Conservation (phyloP, 2,888 invertebrate genomes). For the Pimpla rufipes region DNA sequence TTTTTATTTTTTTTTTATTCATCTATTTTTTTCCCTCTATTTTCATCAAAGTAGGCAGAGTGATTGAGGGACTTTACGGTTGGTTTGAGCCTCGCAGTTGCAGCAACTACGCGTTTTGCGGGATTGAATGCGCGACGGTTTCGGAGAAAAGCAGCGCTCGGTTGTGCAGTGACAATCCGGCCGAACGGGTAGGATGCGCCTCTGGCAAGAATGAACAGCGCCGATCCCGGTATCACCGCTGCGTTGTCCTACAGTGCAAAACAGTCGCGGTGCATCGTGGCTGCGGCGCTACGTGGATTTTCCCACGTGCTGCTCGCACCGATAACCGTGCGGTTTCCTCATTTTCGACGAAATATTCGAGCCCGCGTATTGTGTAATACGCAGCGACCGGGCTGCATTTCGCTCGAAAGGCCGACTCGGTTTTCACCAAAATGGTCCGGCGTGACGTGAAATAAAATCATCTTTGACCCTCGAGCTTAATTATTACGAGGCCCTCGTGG, state of each 20-base stretch:
- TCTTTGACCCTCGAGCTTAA: no score
- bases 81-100: neutral
- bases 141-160: slow-evolving; percentile 9
- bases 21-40: neutral
- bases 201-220: neutral
- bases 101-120: neutral
- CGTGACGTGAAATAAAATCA: no score
- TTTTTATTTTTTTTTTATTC: neutral
- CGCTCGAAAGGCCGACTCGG: neutral
- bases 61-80: neutral
- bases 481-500: no score
- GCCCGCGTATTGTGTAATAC: neutral
- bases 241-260: slow-evolving; percentile 27
- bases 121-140: neutral
- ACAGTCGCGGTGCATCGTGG: neutral
- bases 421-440: neutral
- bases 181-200: neutral
- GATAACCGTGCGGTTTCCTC: slow-evolving; percentile 34
- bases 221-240: slow-evolving; percentile 4
- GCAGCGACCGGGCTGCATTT: slow-evolving; percentile 9
- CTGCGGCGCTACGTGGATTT: neutral
- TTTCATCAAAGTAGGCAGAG: neutral
- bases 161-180: slow-evolving; percentile 22
- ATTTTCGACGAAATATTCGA: slow-evolving; percentile 32
- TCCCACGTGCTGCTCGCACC: slow-evolving; percentile 14